Conservation (phyloP, 2,888 invertebrate species). For the Agrilus mali region DNA sequence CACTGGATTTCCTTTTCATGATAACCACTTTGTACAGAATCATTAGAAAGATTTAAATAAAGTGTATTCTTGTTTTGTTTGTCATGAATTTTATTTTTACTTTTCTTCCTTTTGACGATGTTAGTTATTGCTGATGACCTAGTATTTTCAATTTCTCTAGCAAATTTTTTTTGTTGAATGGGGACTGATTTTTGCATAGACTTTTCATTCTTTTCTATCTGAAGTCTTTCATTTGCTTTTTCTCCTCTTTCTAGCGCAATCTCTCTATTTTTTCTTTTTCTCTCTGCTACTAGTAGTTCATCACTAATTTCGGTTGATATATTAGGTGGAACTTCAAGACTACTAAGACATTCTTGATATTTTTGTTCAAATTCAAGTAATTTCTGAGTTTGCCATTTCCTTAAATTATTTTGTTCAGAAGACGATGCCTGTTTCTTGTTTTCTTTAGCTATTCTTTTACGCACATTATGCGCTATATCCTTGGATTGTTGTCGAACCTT, state of each 20-base stretch:
- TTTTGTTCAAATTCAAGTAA: constrained; percentile 38
- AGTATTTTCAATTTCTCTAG: constrained; percentile 35
- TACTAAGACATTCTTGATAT: constrained; percentile 37
- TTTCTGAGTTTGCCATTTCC: constrained; percentile 38
- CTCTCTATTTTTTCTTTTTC: constrained; percentile 20
- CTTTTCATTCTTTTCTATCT: constrained; percentile 22
- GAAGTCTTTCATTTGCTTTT: constrained; percentile 28
- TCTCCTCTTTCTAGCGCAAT: constrained; percentile 32
- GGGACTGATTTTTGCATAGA: constrained; percentile 19
- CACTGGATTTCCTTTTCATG: no score
- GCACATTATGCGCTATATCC: constrained; percentile 41
- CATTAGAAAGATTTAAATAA: not conserved
- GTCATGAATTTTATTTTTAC: constrained; percentile 7
- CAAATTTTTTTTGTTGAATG: constrained; percentile 23
- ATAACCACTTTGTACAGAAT: no score
- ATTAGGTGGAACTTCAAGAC: constrained; percentile 26
- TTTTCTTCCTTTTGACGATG: constrained; percentile 15
- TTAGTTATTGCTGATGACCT: constrained; percentile 32
- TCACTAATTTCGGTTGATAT: constrained; percentile 1
- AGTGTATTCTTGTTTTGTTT: constrained; percentile 12
- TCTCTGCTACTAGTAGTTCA: constrained; percentile 6
- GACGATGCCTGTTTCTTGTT: constrained; percentile 37
- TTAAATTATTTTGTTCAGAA: constrained; percentile 39
- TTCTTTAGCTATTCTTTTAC: constrained; percentile 41
- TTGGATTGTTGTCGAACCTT: constrained; percentile 51